Base-by-base conservation (phyloP, 2,797 vertebrate genomes). In the Neosalanx taihuensis region DNA sequence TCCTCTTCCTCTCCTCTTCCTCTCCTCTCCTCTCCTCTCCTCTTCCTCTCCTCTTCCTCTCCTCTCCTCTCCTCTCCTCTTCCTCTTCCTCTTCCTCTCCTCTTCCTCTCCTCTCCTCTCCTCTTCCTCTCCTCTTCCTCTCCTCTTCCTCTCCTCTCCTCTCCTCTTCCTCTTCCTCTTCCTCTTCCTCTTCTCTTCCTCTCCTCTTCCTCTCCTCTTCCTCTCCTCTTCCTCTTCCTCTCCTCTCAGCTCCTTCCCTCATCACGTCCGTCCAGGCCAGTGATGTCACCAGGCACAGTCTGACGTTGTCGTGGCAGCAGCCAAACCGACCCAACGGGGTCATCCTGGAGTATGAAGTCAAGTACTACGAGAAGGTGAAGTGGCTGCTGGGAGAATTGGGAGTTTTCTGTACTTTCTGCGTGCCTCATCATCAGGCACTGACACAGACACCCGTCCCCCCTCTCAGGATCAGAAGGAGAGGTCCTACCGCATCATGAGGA, bases 341-440 rank as follows among this genome's bases (percentile, higher is more conserved):
- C 78, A 99, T 99, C 87, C 87, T 99, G 84, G 97, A 99, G 77
- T 99, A 99, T 17, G 97, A 99, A 92, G 95, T 99, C 93, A 99
- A 99, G 83, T 99, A 98, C 89, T 99, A 99, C 49, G 96, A 99
- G 86, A 99, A 99, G 96, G 97, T 99, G 94, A 92, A 90, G 2
- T 7, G 26, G 49, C 56, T 6, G 23, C 74, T 78, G 84, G 80
- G 64, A 80, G 30, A 18, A 30, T 35, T 29, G 53, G 46, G 56
- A 26, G 51, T 5, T 9, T 30, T 56, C 41, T 70, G 18, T 33
- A 46, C 58, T 53, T 46, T 6, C 6, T 17, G n/a, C n/a, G n/a
- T n/a, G n/a, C n/a, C n/a, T n/a, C n/a, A n/a, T 57, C 23, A 51
- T 69, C 37, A 72, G 58, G 64, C 30, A 63, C 23, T 73, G 61